Evolutionary conservation across 2,888 invertebrate genomes (phyloP).

Genomic region (Emmelina monodactyla): DNA sequence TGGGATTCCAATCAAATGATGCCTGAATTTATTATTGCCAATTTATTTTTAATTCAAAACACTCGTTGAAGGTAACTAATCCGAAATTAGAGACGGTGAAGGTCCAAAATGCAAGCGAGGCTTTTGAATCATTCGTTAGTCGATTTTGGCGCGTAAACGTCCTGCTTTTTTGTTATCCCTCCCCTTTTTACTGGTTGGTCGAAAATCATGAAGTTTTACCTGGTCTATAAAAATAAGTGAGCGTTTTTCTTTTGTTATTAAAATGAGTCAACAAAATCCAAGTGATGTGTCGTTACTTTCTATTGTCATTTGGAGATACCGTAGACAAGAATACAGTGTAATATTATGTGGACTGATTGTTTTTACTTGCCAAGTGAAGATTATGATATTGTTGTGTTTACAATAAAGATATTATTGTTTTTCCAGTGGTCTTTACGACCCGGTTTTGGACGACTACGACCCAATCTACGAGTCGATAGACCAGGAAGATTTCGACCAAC

Average conservation of each 20-base stretch:
- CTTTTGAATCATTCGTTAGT: slow-evolving; percentile 20
- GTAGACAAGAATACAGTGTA: slow-evolving; percentile 29
- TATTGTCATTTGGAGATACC: slow-evolving; percentile 33
- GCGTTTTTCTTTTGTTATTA: slow-evolving; percentile 14
- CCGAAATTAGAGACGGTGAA: neutral
- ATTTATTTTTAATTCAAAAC: too few species aligned
- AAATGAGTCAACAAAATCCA: slow-evolving; percentile 26
- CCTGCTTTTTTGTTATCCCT: slow-evolving; percentile 4
- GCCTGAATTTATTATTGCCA: too few species aligned
- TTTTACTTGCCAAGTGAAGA: neutral
- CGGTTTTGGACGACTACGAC: slow-evolving; percentile 47
- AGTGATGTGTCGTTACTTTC: slow-evolving; percentile 29
- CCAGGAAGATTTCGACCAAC: slow-evolving; percentile 45
- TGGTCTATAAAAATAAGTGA: slow-evolving; percentile 50
- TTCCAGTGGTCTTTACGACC: slow-evolving; percentile 54
- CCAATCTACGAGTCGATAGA: slow-evolving; percentile 39
- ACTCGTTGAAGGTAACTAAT: too few species aligned
- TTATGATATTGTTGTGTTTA: slow-evolving; percentile 2
- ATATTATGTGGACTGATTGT: slow-evolving; percentile 11
- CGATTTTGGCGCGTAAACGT: slow-evolving; percentile 18
- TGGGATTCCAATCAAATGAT: too few species aligned
- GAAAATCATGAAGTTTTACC: slow-evolving; percentile 46
- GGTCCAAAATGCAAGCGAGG: neutral
- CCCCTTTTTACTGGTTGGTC: slow-evolving; percentile 19
- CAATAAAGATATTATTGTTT: too few species aligned